Base-by-base conservation (phyloP, 2,113 vertebrate species). In the Pelvicachromis taeniatus region DNA sequence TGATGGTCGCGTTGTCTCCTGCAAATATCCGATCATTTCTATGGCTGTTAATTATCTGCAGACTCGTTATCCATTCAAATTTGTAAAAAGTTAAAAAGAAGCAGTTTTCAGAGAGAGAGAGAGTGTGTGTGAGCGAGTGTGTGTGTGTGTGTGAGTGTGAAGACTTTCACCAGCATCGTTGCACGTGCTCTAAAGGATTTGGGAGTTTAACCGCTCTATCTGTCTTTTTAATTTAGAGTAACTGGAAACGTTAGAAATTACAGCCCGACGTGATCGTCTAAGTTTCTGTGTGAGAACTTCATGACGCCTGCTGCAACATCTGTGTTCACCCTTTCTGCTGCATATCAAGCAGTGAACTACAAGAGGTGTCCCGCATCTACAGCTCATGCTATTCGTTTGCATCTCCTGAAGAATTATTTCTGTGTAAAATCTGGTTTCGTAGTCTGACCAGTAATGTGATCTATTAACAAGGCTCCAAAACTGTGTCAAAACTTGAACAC, bases 191-290 rank as follows among this genome's bases (percentile, higher is more conserved):
- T 21, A 9, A 5, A 40, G 0, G 38, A 23, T 26, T 45, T 68
- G 38, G 38, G 65, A 42, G 0, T 42, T 16, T 45, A 23, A 45
- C 13, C 1, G 2, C 38, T 48, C 1, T 29, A 17, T 48, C 42
- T 26, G 65, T 48, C 40, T 48, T 42, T 29, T 17, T 48, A 10
- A 42, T 17, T 73, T 26, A 26, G 23, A 42, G 2, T 6, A 45
- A 7, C 0, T 11, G 68, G n/a, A 68, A 68, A 68, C 7, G 0
- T 23, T 42, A 26, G 21, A 13, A 0, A 70, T 0, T 8, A 45
- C 2, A 26, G 45, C 45, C 45, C 45, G 14, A 68, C 6, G 9
- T 23, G 35, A 68, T 23, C 2, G 42, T 40, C 11, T 40, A 2
- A 14, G 61, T 40, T 63, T 42, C 61, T 40, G 7, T 23, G 12